phyloP scores from a whole-genome alignment of 2,888 invertebrate genomes.

The Eulithis testata region DNA sequence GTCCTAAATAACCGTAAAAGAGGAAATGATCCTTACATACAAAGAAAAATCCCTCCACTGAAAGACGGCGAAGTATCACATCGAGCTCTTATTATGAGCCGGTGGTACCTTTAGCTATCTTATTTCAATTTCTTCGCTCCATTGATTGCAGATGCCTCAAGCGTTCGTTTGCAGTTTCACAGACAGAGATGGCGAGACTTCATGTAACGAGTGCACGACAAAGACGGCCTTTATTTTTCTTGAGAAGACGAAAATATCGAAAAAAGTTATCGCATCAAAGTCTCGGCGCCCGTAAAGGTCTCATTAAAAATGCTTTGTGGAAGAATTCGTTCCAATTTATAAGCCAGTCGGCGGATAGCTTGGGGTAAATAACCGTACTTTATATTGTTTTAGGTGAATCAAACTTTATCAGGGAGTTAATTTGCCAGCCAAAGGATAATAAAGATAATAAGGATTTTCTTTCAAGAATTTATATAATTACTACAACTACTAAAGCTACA shows the following conservation, averaged over 20 bases:
- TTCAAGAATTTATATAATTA: too few species aligned
- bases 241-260: constrained; percentile 76
- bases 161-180: constrained; percentile 71
- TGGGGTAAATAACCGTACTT: constrained; percentile 73
- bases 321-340: constrained; percentile 79
- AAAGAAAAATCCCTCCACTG: constrained; percentile 53
- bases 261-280: constrained; percentile 83
- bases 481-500: too few species aligned
- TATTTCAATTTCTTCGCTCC: constrained; percentile 83
- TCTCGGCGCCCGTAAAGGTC: constrained; percentile 74
- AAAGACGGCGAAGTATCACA: constrained; percentile 51
- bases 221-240: constrained; percentile 67
- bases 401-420: constrained; percentile 44
- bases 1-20: constrained; percentile 40
- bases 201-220: constrained; percentile 48
- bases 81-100: constrained; percentile 68
- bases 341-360: constrained; percentile 72
- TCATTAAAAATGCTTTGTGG: constrained; percentile 82
- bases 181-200: constrained; percentile 57
- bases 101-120: constrained; percentile 75
- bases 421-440: constrained; percentile 17
- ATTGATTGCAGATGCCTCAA: constrained; percentile 82
- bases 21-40: constrained; percentile 61
- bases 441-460: not conserved
- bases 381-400: constrained; percentile 67